A percentile compares a stretch with the other conserved stretches of the same genome.
Conservation (phyloP, 2,797 vertebrate genomes). For the Esox masquinongy region DNA sequence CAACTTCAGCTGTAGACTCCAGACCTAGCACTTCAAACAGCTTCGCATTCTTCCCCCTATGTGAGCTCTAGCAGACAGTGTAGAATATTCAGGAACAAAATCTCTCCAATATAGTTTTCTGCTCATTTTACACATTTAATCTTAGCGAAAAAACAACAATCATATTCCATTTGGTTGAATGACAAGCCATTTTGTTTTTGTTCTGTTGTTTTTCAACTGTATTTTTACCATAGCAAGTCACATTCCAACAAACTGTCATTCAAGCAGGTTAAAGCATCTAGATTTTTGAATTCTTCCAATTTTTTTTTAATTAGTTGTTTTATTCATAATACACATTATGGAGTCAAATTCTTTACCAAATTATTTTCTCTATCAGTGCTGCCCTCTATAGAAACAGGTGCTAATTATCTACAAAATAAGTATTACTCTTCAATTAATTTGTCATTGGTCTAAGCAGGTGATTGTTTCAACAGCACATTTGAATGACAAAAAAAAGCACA, state of each 20-base stretch:
- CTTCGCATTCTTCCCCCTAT: constrained; percentile 26
- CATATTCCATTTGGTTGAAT: neutral
- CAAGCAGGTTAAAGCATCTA: constrained; percentile 9
- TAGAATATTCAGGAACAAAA: constrained; percentile 50
- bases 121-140: constrained; percentile 43
- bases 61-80: constrained; percentile 33
- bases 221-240: constrained; percentile 14
- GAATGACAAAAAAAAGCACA: constrained; percentile 20
- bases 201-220: neutral
- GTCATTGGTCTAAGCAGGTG: constrained; percentile 61
- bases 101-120: constrained; percentile 40
- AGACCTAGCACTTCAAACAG: constrained; percentile 41
- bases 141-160: constrained; percentile 33
- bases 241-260: neutral
- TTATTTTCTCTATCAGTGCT: constrained; percentile 54
- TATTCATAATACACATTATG: constrained; percentile 14
- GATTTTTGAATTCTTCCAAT: constrained; percentile 32
- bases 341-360: constrained; percentile 28
- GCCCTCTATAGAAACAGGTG: constrained; percentile 68
- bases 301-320: constrained; percentile 21
- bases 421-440: neutral
- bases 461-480: constrained; percentile 49
- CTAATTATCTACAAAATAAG: constrained; percentile 47
- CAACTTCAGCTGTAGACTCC: constrained; percentile 33
- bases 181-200: neutral